Conservation (phyloP, 2,888 invertebrate genomes). For the Mythimna albipuncta region DNA sequence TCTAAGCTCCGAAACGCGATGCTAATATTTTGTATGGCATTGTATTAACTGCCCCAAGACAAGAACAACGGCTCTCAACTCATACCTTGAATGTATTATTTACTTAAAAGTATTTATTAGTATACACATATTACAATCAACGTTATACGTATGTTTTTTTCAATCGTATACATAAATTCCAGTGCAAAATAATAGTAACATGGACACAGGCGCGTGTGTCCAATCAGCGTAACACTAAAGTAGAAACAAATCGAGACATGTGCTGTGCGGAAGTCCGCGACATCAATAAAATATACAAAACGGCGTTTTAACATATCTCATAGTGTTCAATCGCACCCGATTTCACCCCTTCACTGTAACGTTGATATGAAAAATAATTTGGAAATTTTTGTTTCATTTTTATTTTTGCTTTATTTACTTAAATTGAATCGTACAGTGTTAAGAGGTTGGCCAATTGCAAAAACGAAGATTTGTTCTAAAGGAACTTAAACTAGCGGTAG, state of each 20-base stretch:
- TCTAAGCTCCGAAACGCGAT: conserved; percentile 87
- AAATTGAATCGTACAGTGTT: conserved; percentile 87
- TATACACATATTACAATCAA: conserved; percentile 90
- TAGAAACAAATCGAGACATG: conserved; percentile 64
- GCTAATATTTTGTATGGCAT: conserved; percentile 71
- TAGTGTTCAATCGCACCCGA: conserved; percentile 81
- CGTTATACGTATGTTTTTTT: conserved; percentile 89
- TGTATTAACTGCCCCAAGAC: conserved; percentile 67
- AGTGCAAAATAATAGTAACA: conserved; percentile 84
- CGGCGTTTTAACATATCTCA: conserved; percentile 57
- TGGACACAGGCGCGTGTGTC: conserved; percentile 84
- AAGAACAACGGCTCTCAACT: conserved; percentile 70
- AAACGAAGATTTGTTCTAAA: conserved; percentile 91
- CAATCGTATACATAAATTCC: conserved; percentile 90
- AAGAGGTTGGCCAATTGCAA: conserved; percentile 91
- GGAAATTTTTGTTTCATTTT: conserved; percentile 66
- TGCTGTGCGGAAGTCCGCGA: conserved; percentile 54
- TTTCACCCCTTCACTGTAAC: conserved; percentile 89
- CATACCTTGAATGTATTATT: conserved; percentile 75
- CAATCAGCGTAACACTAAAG: conserved; percentile 72
- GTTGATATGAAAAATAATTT: conserved; percentile 74
- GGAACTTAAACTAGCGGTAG: conserved; percentile 84
- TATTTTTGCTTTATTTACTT: conserved; percentile 73
- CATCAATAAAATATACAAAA: conserved; percentile 63
- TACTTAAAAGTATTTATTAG: conserved; percentile 87